Evolutionary conservation across 1,140 invertebrate species (phyloP).

Genomic region (Drosophila athabasca): DNA sequence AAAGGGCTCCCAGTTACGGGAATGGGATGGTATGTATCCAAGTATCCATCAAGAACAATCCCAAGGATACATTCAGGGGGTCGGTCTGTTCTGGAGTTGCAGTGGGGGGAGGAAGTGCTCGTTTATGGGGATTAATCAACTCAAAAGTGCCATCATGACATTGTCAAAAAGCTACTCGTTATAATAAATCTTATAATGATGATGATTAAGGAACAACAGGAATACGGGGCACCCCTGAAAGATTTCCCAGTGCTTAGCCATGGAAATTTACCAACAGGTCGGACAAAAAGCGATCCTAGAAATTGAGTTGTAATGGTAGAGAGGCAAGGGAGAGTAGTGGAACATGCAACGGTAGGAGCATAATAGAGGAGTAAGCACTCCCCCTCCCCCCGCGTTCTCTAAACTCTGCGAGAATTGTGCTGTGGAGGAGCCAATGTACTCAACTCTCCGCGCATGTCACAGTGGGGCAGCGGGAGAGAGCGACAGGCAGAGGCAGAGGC

Average conservation of each 20-base stretch:
- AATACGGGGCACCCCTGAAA: slow-evolving; percentile 2
- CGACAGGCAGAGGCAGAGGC: slow-evolving; percentile 3
- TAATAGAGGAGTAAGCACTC: slow-evolving; percentile 25
- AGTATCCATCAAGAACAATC: not conserved
- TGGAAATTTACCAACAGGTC: slow-evolving; percentile 34
- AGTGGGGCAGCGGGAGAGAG: slow-evolving; percentile 15
- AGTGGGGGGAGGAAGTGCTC: slow-evolving; percentile 52
- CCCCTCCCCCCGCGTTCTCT: slow-evolving; percentile 29
- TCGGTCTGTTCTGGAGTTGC: slow-evolving; percentile 7
- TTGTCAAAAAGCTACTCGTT: slow-evolving; percentile 44
- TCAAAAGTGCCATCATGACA: slow-evolving; percentile 42
- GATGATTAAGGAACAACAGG: slow-evolving; percentile 37
- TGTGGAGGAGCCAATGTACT: slow-evolving; percentile 46
- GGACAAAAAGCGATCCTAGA: slow-evolving; percentile 36
- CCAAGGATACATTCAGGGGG: not conserved
- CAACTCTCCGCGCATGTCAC: slow-evolving; percentile 51
- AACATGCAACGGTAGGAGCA: slow-evolving; percentile 29
- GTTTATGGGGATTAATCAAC: slow-evolving; percentile 69
- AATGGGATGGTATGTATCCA: too few species aligned
- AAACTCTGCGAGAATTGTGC: slow-evolving; percentile 6
- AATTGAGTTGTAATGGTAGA: slow-evolving; percentile 40
- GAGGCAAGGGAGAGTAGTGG: slow-evolving; percentile 39
- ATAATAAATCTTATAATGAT: slow-evolving; percentile 10
- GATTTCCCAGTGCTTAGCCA: slow-evolving; percentile 33
- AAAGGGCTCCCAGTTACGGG: slow-evolving; percentile 13